Conservation (phyloP, 2,113 vertebrate species). For the Ondatra zibethicus region DNA sequence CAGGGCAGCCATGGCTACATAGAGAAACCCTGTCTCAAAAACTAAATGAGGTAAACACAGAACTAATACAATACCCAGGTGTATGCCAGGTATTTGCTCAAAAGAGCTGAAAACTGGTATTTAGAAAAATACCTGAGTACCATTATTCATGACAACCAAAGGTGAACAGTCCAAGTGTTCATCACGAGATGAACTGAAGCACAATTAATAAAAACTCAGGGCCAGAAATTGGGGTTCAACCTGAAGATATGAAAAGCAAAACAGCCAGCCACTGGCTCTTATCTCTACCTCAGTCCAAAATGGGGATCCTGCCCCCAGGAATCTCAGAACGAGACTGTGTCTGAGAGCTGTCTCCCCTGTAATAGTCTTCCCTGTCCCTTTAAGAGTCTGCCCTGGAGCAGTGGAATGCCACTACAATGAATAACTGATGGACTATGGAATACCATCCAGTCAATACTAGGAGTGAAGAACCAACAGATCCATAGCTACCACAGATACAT, state of each 20-base stretch:
- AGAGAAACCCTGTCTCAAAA: background rate
- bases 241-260: too few relatives aligned
- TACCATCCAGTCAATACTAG: background rate
- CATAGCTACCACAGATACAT: background rate
- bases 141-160: background rate
- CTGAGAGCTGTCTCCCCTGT: too few relatives aligned
- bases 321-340: too few relatives aligned
- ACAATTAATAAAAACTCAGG: too few relatives aligned
- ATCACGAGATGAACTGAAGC: background rate
- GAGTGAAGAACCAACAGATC: background rate
- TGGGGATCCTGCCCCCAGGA: too few relatives aligned
- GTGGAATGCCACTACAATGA: background rate
- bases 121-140: background rate
- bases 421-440: background rate
- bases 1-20: background rate
- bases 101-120: slow-evolving; percentile 13
- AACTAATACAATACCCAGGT: background rate
- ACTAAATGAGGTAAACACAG: background rate
- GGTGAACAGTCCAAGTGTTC: background rate
- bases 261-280: too few relatives aligned
- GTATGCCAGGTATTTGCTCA: background rate
- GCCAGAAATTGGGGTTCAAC: too few relatives aligned
- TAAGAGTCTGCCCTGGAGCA: too few relatives aligned
- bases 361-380: too few relatives aligned
- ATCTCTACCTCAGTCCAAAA: too few relatives aligned